Percentiles rank a stretch among this genome's conserved stretches.
phyloP scores from a whole-genome alignment of 2,113 vertebrate genomes.

The Trogon melanurus region DNA sequence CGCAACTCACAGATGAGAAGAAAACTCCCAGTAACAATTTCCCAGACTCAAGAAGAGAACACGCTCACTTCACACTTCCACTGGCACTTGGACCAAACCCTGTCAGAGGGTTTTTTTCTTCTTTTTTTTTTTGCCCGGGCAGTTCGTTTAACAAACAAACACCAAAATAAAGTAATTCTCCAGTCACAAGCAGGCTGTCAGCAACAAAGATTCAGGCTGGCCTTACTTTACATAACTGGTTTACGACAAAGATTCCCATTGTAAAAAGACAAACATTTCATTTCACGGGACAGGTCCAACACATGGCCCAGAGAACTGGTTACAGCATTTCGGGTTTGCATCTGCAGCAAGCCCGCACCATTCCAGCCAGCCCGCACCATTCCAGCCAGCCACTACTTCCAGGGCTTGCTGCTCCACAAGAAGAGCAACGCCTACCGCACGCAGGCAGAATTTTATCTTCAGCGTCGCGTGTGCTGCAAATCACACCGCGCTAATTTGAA shows the following conservation, averaged over 20 bases:
- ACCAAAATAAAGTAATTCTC: not conserved
- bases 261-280: not conserved
- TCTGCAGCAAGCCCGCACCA: not conserved
- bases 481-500: not conserved
- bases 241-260: not conserved
- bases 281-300: not conserved
- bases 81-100: not conserved
- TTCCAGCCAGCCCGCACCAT: not conserved
- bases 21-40: constrained; percentile 16
- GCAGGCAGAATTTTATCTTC: not conserved
- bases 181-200: not conserved
- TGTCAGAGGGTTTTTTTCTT: not conserved
- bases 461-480: not conserved
- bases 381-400: not conserved
- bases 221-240: not conserved
- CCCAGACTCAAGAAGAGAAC: not conserved
- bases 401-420: not conserved
- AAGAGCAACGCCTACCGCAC: not conserved
- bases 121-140: not conserved
- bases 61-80: not conserved
- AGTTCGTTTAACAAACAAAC: not conserved
- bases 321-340: rapidly evolving
- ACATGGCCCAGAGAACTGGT: not conserved
- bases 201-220: not conserved
- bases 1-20: not conserved